Evolutionary conservation across 2,888 invertebrate genomes (phyloP).

Genomic region (Panzeria rudis): DNA sequence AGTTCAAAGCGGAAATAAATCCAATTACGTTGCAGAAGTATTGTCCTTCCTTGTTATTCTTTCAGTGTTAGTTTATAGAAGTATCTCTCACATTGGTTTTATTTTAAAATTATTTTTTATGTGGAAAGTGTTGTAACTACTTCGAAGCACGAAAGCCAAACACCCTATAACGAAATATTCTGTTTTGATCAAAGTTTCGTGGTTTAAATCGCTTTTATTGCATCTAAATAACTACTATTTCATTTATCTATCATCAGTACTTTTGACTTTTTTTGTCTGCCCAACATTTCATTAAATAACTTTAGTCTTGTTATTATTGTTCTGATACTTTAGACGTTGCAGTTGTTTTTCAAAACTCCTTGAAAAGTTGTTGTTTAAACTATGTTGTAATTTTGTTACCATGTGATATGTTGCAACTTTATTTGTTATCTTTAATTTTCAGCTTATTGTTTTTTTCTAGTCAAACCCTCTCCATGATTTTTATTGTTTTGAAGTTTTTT

Average conservation of each 20-base stretch:
- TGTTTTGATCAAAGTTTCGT: conserved; percentile 5
- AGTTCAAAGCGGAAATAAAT: no score
- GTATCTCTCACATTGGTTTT: neutral
- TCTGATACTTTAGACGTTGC: conserved; percentile 41
- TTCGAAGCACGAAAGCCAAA: conserved; percentile 72
- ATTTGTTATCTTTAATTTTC: conserved; percentile 44
- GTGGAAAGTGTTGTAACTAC: conserved; percentile 74
- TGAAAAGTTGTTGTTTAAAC: conserved; percentile 60
- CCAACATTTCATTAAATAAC: conserved; percentile 41
- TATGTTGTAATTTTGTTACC: conserved; percentile 64
- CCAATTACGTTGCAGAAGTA: no score
- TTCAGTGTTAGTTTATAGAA: neutral
- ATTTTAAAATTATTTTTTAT: conserved; percentile 66
- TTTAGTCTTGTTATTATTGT: conserved; percentile 38
- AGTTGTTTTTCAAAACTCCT: conserved; percentile 56
- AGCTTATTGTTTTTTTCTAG: conserved; percentile 59
- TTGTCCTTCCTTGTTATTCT: no score
- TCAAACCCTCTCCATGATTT: conserved; percentile 49
- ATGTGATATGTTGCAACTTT: conserved; percentile 59
- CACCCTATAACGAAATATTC: conserved; percentile 34
- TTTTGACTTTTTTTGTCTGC: conserved; percentile 44
- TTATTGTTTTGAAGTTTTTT: neutral
- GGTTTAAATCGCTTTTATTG: conserved; percentile 37
- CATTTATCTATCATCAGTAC: conserved; percentile 59
- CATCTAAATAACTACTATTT: conserved; percentile 52